Conservation (phyloP, 2,113 vertebrate genomes). For the Cepphus grylle region DNA sequence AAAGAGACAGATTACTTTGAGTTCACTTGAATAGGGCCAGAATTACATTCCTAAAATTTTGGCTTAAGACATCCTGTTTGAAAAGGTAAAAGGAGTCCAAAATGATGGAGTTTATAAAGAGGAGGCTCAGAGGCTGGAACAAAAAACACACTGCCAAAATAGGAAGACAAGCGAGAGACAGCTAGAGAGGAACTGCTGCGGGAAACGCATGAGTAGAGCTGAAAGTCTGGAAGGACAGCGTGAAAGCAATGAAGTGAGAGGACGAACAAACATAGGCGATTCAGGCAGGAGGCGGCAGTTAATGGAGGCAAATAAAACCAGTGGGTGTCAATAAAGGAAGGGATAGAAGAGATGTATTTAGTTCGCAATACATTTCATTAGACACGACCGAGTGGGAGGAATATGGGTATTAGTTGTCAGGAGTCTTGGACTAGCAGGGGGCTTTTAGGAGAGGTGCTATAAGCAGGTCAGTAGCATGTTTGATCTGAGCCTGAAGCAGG, state of each 20-base stretch:
- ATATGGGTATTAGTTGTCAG: neutral
- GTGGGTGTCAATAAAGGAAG: neutral
- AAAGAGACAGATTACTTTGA: neutral
- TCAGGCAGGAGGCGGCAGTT: neutral
- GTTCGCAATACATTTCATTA: neutral
- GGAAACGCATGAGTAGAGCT: neutral
- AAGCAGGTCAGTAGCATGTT: neutral
- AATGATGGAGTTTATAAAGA: neutral
- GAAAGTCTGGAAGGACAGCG: neutral
- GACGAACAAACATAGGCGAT: neutral
- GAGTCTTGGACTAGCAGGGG: neutral
- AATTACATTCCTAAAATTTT: conserved; percentile 25
- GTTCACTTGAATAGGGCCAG: neutral
- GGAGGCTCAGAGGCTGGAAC: neutral
- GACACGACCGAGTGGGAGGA: neutral
- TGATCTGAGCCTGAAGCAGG: neutral
- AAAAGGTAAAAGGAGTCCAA: conserved; percentile 28
- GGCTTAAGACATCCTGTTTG: neutral
- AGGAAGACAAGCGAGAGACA: neutral
- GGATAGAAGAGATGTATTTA: neutral
- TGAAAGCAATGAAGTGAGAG: neutral
- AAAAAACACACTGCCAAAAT: neutral
- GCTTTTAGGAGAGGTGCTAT: neutral
- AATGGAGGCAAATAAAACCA: neutral
- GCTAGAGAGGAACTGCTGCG: neutral